A percentile compares a stretch with the other conserved stretches of the same genome.
Evolutionary conservation across 2,888 invertebrate genomes (phyloP).

Genomic region (Campoletis raptor): DNA sequence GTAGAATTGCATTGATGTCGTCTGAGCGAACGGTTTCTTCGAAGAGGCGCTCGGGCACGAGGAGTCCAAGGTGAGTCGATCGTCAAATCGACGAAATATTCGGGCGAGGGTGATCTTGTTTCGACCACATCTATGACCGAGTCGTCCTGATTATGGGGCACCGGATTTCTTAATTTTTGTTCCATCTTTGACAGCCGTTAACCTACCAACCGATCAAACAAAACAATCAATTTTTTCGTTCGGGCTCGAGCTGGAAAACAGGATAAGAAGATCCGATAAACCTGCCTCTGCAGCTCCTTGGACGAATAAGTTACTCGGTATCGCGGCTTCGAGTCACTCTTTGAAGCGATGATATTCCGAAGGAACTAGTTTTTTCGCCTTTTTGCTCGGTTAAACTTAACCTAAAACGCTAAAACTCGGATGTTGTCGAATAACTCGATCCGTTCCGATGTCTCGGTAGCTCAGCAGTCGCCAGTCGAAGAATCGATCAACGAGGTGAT

Average conservation of each 20-base stretch:
- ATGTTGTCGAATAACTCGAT: background rate
- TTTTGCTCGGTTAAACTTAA: background rate
- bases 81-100: constrained; percentile 66
- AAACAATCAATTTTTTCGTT: background rate
- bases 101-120: constrained; percentile 55
- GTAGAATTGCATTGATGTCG: background rate
- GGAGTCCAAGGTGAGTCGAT: constrained; percentile 61
- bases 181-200: constrained; percentile 13
- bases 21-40: constrained; percentile 21
- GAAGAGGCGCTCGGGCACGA: background rate
- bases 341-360: no score
- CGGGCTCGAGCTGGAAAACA: background rate
- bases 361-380: background rate
- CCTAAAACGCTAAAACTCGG: background rate
- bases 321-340: no score
- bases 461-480: background rate
- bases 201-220: background rate
- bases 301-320: background rate
- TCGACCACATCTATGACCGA: background rate
- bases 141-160: background rate
- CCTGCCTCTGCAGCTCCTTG: background rate
- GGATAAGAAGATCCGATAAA: background rate
- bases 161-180: constrained; percentile 4
- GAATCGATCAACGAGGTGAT: background rate
- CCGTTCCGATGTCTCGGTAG: background rate